These are phyloP conservation scores for Paramacrobiotus metropolitanus DNA, from an alignment of 1,140 invertebrate species.

Conservation along the genomic window DNA sequence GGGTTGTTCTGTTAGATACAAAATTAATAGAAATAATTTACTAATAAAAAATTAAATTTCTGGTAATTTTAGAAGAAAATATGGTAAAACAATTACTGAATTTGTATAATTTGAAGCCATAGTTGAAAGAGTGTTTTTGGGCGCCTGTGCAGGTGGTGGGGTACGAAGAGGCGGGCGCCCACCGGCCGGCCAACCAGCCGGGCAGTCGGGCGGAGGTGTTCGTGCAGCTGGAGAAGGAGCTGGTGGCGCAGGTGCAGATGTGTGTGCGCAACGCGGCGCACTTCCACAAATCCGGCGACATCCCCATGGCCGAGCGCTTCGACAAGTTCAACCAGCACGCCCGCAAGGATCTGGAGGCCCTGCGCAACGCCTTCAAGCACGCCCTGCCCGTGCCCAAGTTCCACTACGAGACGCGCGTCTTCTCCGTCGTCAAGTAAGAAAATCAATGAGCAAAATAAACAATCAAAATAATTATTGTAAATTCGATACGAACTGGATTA, in stretches of 20 bases:
- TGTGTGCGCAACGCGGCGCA: slow-evolving; percentile 6
- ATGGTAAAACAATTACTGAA: too few species aligned
- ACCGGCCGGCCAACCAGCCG: slow-evolving; percentile 4
- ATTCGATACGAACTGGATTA: too few species aligned
- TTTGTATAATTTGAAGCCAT: too few species aligned
- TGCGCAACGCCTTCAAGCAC: slow-evolving; percentile 41
- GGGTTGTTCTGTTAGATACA: too few species aligned
- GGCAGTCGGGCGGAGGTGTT: slow-evolving; percentile 33
- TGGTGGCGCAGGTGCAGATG: slow-evolving; percentile 17
- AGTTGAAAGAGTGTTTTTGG: too few species aligned
- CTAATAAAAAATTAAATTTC: too few species aligned
- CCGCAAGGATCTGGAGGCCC: slow-evolving; percentile 64
- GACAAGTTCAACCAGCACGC: slow-evolving; percentile 57
- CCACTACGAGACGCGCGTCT: slow-evolving; percentile 71
- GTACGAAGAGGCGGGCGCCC: not conserved
- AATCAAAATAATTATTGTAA: too few species aligned
- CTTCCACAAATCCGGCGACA: not conserved
- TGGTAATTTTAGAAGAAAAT: too few species aligned
- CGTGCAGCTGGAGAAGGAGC: too few species aligned
- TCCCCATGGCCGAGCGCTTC: slow-evolving; percentile 28
- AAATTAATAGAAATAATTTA: too few species aligned
- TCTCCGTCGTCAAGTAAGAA: slow-evolving; percentile 59
- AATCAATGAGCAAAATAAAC: not conserved
- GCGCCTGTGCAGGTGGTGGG: slow-evolving; percentile 2
- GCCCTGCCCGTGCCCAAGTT: slow-evolving; percentile 45